Conservation (phyloP, 2,113 vertebrate species). For the Numenius arquata region DNA sequence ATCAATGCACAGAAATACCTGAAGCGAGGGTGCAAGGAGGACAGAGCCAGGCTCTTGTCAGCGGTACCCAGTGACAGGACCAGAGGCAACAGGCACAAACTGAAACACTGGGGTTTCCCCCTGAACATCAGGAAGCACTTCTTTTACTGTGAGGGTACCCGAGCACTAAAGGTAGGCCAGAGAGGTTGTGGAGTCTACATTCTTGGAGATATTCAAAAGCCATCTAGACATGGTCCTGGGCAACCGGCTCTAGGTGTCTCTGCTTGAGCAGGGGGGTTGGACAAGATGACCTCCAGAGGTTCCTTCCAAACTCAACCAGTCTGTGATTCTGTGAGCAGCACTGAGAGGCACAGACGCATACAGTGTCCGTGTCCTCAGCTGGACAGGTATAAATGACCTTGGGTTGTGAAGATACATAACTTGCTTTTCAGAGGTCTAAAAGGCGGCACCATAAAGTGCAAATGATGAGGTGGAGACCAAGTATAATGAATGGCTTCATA, state of each 20-base stretch:
- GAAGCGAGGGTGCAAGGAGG: not conserved
- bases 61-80: not conserved
- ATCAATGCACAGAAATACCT: too few relatives aligned
- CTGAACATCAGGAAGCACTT: not conserved
- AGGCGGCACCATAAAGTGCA: not conserved
- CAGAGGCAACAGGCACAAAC: not conserved
- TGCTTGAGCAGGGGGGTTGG: not conserved
- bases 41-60: not conserved
- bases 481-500: not conserved
- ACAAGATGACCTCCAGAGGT: not conserved
- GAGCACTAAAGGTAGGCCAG: not conserved
- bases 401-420: not conserved
- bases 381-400: not conserved
- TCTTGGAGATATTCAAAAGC: not conserved
- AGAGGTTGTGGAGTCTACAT: not conserved
- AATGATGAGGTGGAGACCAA: not conserved
- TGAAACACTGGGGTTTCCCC: not conserved
- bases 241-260: accelerated
- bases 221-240: too few relatives aligned
- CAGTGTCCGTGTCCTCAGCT: not conserved
- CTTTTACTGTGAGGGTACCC: not conserved
- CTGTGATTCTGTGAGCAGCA: not conserved
- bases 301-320: not conserved
- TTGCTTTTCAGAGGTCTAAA: not conserved
- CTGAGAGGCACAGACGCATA: not conserved